Evolutionary conservation across 2,888 invertebrate species (phyloP), one percentile per base, ranked within the genome.

Genomic region (Parnassius smintheus): DNA sequence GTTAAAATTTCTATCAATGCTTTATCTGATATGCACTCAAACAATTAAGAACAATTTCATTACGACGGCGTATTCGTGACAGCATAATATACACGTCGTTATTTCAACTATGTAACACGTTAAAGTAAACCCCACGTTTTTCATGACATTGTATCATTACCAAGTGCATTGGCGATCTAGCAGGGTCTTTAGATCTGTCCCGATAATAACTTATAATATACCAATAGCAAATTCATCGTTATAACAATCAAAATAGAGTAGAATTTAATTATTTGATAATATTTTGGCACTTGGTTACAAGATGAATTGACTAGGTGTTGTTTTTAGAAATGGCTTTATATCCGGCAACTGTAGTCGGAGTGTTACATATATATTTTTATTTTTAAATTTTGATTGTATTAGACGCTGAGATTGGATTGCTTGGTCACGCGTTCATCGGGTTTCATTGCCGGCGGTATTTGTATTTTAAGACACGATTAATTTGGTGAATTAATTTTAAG

Each of bases 261-360:
- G 9, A 57, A 52, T 56, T 53, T 56, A 35, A 41, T 18, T 41
- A 42, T 52, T 13, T 18, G 3, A 2, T n/a, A 54, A 9, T 22
- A 12, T 45, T 44, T 62, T 63, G 63, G 63, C 63, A 63, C 59
- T 18, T 13, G 25, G 59, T 55, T 46, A 55, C 41, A 50, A 55
- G 59, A 63, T 46, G 63, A 41, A 63, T 63, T 59, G 58, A 22
- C 35, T 35, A 35, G 35, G 42, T 62, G 54, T 54, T 44, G 56
- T 61, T 35, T 63, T 56, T 50, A 62, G 59, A 54, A 59, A 64
- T 59, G 9, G 45, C 22, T 55, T 41, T 59, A 59, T 63, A 55
- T 63, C 55, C 63, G 59, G 59, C 55, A 63, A 63, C 50, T 50
- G 22, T 42, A 44, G 13, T 54, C 53, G 58, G 22, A 10, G 11